phyloP scores from a whole-genome alignment of 2,888 invertebrate genomes.

The Sympetrum striolatum region DNA sequence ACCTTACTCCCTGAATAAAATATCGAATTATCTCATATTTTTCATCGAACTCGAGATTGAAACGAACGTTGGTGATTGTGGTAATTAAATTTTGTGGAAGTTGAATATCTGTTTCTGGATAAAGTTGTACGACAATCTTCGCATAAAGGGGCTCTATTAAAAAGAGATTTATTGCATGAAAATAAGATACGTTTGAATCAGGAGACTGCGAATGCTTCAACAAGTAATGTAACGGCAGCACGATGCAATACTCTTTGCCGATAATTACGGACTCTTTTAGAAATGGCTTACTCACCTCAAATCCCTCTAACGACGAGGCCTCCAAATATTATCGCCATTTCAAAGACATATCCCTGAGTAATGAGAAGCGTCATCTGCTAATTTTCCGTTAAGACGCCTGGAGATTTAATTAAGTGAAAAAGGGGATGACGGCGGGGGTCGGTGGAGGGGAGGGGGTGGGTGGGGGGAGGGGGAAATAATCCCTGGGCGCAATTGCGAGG shows the following conservation, averaged over 20 bases:
- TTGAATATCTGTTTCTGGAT: no score
- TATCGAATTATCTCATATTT: no score
- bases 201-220: no score
- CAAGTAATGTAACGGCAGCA: no score
- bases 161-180: no score
- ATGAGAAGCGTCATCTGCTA: slow-evolving; percentile 19
- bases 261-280: neutral
- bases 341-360: neutral
- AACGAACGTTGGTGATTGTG: no score
- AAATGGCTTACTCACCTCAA: neutral
- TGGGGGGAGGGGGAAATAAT: neutral
- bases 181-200: no score
- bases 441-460: neutral
- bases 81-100: no score
- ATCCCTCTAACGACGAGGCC: neutral
- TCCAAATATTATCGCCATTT: neutral
- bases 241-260: neutral
- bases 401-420: slow-evolving; percentile 38
- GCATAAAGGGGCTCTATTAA: no score
- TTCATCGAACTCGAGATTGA: no score
- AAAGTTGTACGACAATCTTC: no score
- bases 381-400: slow-evolving; percentile 23
- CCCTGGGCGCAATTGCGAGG: neutral
- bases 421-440: neutral
- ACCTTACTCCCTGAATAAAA: no score